phyloP scores from a whole-genome alignment of 2,113 vertebrate genomes.

The Callospermophilus lateralis region DNA sequence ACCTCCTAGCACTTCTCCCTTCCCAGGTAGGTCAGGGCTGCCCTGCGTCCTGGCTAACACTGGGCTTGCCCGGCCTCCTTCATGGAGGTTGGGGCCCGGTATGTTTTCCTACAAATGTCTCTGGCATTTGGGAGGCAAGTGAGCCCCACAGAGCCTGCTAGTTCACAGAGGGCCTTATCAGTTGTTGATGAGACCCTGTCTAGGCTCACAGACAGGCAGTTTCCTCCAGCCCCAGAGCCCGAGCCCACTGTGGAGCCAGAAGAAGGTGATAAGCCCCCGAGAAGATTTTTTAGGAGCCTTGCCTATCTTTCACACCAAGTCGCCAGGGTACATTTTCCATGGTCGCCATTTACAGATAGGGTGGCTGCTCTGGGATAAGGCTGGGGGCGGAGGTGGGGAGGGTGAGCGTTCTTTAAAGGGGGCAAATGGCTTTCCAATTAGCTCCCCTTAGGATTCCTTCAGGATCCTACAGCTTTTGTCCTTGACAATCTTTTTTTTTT shows the following conservation, averaged over 20 bases:
- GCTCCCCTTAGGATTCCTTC: slow-evolving; percentile 85
- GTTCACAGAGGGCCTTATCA: slow-evolving; percentile 92
- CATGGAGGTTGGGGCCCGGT: slow-evolving; percentile 45
- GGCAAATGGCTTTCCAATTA: slow-evolving; percentile 85
- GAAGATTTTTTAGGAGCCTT: slow-evolving; percentile 91
- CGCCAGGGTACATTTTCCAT: slow-evolving; percentile 91
- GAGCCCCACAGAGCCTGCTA: slow-evolving; percentile 84
- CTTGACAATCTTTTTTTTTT: slow-evolving; percentile 56
- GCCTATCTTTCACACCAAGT: slow-evolving; percentile 92
- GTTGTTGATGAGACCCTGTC: slow-evolving; percentile 92
- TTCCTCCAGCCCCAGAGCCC: slow-evolving; percentile 88
- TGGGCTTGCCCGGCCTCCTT: neutral
- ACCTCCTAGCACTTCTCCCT: neutral
- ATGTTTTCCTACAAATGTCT: slow-evolving; percentile 70
- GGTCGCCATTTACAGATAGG: slow-evolving; percentile 89
- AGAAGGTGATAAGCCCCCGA: slow-evolving; percentile 92
- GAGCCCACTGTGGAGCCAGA: slow-evolving; percentile 90
- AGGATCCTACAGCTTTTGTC: slow-evolving; percentile 72
- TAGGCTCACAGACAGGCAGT: slow-evolving; percentile 90
- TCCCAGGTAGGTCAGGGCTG: neutral
- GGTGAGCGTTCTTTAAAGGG: slow-evolving; percentile 76
- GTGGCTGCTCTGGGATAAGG: slow-evolving; percentile 87
- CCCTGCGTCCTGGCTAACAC: neutral
- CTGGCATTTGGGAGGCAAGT: slow-evolving; percentile 87
- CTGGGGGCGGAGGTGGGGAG: slow-evolving; percentile 75